A percentile compares a stretch with the other conserved stretches of the same genome.
Evolutionary conservation across 2,797 vertebrate species (phyloP).

Genomic region (Sandelia bainsii): DNA sequence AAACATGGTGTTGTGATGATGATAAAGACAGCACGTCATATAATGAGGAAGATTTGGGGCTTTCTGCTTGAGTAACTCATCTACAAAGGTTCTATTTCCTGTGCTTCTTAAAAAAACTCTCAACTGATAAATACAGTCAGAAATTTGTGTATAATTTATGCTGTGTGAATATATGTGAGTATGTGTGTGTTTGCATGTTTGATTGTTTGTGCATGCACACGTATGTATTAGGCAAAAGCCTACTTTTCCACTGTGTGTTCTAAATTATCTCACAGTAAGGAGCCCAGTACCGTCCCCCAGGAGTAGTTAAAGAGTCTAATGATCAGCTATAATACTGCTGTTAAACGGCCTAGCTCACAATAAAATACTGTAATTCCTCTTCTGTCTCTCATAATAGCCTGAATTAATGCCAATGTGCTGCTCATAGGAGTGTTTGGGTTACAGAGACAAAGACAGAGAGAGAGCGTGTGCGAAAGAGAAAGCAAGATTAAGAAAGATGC

Average conservation of each 20-base stretch:
- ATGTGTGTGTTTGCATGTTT: slow-evolving; percentile 39
- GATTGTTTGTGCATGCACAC: slow-evolving; percentile 47
- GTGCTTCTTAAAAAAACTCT: slow-evolving; percentile 1
- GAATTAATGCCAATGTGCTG: slow-evolving; percentile 77
- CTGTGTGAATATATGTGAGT: neutral
- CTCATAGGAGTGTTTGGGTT: slow-evolving; percentile 72
- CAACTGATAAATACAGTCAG: slow-evolving; percentile 41
- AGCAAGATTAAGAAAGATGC: slow-evolving; percentile 20
- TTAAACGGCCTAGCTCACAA: slow-evolving; percentile 82
- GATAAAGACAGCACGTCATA: slow-evolving; percentile 61
- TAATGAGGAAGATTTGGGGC: slow-evolving; percentile 67
- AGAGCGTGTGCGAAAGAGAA: slow-evolving; percentile 11
- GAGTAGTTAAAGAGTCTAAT: slow-evolving; percentile 84
- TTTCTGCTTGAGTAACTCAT: slow-evolving; percentile 63
- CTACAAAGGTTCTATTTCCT: slow-evolving; percentile 47
- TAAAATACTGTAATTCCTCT: slow-evolving; percentile 84
- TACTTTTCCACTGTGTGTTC: slow-evolving; percentile 71
- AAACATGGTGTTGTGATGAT: slow-evolving; percentile 33
- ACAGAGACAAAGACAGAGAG: slow-evolving; percentile 50
- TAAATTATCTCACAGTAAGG: slow-evolving; percentile 77
- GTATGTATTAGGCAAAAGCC: slow-evolving; percentile 60
- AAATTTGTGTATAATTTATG: slow-evolving; percentile 51
- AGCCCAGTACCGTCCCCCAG: slow-evolving; percentile 70
- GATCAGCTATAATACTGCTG: slow-evolving; percentile 83
- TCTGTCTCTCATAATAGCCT: slow-evolving; percentile 83